Conservation (phyloP, 2,888 invertebrate genomes). For the Drosophila merina region DNA sequence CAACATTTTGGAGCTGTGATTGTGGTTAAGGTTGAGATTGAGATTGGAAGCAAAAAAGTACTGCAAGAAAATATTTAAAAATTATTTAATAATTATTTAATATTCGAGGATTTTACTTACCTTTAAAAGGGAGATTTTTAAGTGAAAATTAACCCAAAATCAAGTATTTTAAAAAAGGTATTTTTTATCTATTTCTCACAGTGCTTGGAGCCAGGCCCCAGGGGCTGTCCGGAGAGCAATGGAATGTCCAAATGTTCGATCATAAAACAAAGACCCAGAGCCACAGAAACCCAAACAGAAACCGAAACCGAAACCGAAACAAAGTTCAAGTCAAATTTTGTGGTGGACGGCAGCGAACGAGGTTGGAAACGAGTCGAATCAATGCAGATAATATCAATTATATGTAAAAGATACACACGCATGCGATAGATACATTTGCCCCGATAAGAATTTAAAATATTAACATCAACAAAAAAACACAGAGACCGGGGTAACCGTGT, state of each 20-base stretch:
- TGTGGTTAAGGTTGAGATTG: slow-evolving; percentile 23
- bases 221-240: slow-evolving; percentile 64
- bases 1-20: slow-evolving; percentile 21
- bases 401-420: slow-evolving; percentile 78
- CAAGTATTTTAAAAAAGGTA: too few relatives aligned
- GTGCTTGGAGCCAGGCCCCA: slow-evolving; percentile 4
- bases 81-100: neutral
- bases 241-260: slow-evolving; percentile 57
- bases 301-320: slow-evolving; percentile 26
- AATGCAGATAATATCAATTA: slow-evolving; percentile 80
- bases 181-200: too few relatives aligned
- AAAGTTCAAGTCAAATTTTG: slow-evolving; percentile 1
- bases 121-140: neutral
- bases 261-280: slow-evolving; percentile 34
- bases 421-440: slow-evolving; percentile 67
- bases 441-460: slow-evolving; percentile 77
- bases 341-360: slow-evolving; percentile 18
- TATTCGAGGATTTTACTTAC: neutral
- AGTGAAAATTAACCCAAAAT: neutral
- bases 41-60: slow-evolving; percentile 2
- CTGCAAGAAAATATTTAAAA: neutral
- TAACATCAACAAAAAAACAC: slow-evolving; percentile 48
- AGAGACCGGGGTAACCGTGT: slow-evolving; percentile 45
- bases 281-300: slow-evolving; percentile 18
- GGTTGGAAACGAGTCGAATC: slow-evolving; percentile 58